A percentile compares a stretch with the other conserved stretches of the same genome.
Conservation (phyloP, 2,888 invertebrate genomes). For the Tromatobia lineatoria region DNA sequence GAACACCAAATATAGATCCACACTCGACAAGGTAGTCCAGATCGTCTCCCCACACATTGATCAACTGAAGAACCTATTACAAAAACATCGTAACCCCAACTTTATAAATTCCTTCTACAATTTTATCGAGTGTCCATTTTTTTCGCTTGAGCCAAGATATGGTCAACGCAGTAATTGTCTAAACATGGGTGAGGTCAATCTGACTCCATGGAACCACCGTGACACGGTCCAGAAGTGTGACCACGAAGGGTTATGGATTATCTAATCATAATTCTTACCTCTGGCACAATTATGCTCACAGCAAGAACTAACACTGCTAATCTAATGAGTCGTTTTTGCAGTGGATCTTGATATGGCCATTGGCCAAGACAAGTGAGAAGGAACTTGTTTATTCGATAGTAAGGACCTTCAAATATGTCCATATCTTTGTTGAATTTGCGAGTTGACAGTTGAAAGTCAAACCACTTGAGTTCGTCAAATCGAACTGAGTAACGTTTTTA, state of each 20-base stretch:
- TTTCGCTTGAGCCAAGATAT: no score
- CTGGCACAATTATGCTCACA: slow-evolving; percentile 39
- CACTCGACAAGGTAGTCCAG: slow-evolving; percentile 62
- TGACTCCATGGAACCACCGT: no score
- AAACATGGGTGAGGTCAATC: no score
- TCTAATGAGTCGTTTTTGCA: slow-evolving; percentile 50
- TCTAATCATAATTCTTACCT: slow-evolving; percentile 42
- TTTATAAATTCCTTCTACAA: no score
- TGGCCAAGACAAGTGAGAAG: slow-evolving; percentile 60
- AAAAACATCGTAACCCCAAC: not conserved
- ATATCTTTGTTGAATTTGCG: slow-evolving; percentile 39
- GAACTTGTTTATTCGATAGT: slow-evolving; percentile 60
- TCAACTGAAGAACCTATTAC: slow-evolving; percentile 51
- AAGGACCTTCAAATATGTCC: slow-evolving; percentile 60
- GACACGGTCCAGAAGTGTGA: no score
- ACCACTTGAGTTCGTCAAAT: not conserved
- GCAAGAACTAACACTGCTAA: not conserved
- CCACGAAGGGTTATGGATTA: no score
- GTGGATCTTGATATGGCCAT: slow-evolving; percentile 59
- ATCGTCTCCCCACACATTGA: slow-evolving; percentile 51
- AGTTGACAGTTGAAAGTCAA: slow-evolving; percentile 22
- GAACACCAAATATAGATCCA: slow-evolving; percentile 47
- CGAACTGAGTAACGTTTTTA: not conserved
- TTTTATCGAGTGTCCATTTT: no score
- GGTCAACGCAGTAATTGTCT: no score